phyloP scores from a whole-genome alignment of 2,888 invertebrate species.

The Philereme vetulata region DNA sequence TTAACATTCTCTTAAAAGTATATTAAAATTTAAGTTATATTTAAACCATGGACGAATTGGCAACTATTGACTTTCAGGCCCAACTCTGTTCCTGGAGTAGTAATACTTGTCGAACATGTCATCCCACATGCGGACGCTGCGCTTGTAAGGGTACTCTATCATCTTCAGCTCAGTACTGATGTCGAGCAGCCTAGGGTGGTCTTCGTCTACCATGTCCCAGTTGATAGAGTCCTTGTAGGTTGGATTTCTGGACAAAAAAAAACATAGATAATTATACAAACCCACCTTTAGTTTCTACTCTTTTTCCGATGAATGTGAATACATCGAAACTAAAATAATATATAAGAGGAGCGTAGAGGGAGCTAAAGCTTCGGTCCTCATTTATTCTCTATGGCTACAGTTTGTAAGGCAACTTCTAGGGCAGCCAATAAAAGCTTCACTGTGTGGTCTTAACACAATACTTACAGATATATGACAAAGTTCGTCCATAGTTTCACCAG shows the following conservation, averaged over 20 bases:
- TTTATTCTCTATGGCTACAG: too few relatives aligned
- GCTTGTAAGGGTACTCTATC: conserved; percentile 55
- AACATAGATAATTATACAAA: too few relatives aligned
- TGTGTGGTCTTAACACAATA: conserved; percentile 16
- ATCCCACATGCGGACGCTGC: conserved; percentile 58
- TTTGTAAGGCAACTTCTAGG: too few relatives aligned
- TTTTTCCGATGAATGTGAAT: too few relatives aligned
- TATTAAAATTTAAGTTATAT: too few relatives aligned
- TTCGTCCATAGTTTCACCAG: conserved; percentile 66
- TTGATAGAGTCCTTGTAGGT: conserved; percentile 25
- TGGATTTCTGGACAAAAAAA: conserved; percentile 29
- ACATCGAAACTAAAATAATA: too few relatives aligned
- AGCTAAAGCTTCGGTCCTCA: too few relatives aligned
- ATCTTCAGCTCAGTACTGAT: conserved; percentile 59
- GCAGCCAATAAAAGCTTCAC: too few relatives aligned
- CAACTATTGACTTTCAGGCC: conserved; percentile 13
- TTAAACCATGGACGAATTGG: too few relatives aligned
- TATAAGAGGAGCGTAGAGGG: too few relatives aligned
- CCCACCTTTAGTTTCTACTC: too few relatives aligned
- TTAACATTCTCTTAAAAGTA: too few relatives aligned
- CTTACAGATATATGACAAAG: conserved; percentile 73
- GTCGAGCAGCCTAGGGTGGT: conserved; percentile 55
- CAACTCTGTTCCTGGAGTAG: conserved; percentile 48
- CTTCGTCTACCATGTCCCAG: conserved; percentile 57
- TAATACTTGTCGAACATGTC: conserved; percentile 71